phyloP scores from a whole-genome alignment of 2,797 vertebrate species.

The Rhynchonycteris naso region DNA sequence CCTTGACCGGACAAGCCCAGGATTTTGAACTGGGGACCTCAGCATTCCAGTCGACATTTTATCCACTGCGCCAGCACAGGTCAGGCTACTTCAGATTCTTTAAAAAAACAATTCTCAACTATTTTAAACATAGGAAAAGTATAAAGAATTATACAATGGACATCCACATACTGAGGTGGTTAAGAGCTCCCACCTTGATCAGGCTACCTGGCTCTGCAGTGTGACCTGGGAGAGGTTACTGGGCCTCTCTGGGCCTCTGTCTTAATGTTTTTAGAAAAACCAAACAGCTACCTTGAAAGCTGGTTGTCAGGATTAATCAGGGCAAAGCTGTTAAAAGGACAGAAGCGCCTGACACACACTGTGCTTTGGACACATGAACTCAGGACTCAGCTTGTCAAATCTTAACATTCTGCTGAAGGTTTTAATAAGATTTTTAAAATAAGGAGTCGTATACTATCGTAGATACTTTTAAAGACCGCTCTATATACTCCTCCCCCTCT shows the following conservation, averaged over 20 bases:
- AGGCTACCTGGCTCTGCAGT: not conserved
- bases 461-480: not conserved
- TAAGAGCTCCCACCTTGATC: not conserved
- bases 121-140: not conserved
- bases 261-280: not conserved
- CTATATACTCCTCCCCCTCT: not conserved
- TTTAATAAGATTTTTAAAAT: not conserved
- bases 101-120: not conserved
- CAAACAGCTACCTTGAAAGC: not conserved
- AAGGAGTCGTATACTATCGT: not conserved
- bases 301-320: not conserved
- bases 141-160: not conserved
- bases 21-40: no score
- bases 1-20: no score
- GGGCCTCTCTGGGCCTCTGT: not conserved
- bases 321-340: not conserved
- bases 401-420: not conserved
- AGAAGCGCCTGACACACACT: not conserved
- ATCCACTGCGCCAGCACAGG: no score
- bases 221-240: not conserved
- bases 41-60: no score
- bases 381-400: not conserved
- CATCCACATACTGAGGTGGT: no score
- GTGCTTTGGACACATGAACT: not conserved
- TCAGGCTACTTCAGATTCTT: not conserved